These are phyloP conservation scores for Macropus fuliginosus DNA, from an alignment of 2,797 vertebrate species.

Conservation along the genomic window DNA sequence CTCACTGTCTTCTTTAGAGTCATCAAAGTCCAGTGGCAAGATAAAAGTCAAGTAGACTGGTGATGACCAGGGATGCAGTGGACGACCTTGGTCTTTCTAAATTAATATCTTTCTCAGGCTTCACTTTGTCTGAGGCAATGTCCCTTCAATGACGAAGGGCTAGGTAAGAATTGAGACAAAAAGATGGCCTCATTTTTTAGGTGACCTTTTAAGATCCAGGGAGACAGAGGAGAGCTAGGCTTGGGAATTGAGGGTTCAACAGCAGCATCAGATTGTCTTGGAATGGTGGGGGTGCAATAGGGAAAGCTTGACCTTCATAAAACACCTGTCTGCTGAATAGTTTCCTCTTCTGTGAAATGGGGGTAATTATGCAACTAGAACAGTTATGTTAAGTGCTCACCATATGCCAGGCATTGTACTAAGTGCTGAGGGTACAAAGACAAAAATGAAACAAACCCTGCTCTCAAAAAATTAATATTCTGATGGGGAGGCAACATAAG, in stretches of 20 bases:
- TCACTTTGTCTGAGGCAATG: neutral
- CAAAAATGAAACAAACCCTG: neutral
- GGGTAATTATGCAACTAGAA: neutral
- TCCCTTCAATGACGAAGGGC: neutral
- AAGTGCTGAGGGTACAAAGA: neutral
- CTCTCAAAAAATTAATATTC: neutral
- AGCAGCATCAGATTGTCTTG: neutral
- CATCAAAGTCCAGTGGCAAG: neutral
- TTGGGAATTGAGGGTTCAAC: neutral
- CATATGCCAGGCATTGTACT: neutral
- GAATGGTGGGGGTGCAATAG: neutral
- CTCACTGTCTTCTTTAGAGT: neutral
- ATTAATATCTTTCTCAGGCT: neutral
- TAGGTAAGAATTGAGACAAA: neutral
- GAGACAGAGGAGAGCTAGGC: neutral
- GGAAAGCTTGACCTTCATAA: neutral
- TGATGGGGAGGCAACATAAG: neutral
- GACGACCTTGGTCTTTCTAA: neutral
- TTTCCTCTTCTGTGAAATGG: neutral
- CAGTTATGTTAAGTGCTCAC: neutral
- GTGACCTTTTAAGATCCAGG: neutral
- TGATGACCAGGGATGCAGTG: neutral
- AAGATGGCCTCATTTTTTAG: neutral
- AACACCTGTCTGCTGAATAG: neutral
- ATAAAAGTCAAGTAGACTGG: neutral